Conservation (phyloP, 2,888 invertebrate genomes). For the Thelaira solivaga region DNA sequence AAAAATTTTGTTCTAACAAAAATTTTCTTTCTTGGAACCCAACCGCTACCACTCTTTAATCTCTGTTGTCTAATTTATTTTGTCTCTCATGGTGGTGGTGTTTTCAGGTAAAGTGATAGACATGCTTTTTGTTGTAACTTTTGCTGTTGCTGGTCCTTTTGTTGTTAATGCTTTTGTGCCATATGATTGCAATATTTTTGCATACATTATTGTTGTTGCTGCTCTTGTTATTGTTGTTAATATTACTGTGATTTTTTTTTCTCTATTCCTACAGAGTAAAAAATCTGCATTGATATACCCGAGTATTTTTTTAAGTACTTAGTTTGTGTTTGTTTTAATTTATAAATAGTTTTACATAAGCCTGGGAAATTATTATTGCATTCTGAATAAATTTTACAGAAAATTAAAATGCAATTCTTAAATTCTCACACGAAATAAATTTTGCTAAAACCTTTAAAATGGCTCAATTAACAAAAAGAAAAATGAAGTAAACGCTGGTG, state of each 20-base stretch:
- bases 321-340: too few species aligned
- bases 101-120: slow-evolving; percentile 22
- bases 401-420: too few species aligned
- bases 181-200: slow-evolving; percentile 50
- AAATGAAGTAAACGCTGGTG: too few species aligned
- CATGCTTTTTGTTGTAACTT: slow-evolving; percentile 40
- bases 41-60: background rate
- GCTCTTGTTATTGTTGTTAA: background rate
- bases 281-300: slow-evolving; percentile 3
- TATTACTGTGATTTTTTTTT: background rate
- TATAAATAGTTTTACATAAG: background rate
- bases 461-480: too few species aligned
- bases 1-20: too few species aligned
- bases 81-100: slow-evolving; percentile 40
- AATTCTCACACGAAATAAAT: background rate
- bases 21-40: too few species aligned
- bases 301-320: too few species aligned
- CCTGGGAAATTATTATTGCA: too few species aligned
- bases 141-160: slow-evolving; percentile 6
- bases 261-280: background rate
- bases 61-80: background rate
- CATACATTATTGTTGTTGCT: slow-evolving; percentile 20
- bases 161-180: slow-evolving; percentile 22
- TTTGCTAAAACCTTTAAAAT: too few species aligned
- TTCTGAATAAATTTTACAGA: too few species aligned